Evolutionary conservation across 2,797 vertebrate genomes (phyloP), one percentile per base, ranked within the genome.

Genomic region (Crax fasciolata): DNA sequence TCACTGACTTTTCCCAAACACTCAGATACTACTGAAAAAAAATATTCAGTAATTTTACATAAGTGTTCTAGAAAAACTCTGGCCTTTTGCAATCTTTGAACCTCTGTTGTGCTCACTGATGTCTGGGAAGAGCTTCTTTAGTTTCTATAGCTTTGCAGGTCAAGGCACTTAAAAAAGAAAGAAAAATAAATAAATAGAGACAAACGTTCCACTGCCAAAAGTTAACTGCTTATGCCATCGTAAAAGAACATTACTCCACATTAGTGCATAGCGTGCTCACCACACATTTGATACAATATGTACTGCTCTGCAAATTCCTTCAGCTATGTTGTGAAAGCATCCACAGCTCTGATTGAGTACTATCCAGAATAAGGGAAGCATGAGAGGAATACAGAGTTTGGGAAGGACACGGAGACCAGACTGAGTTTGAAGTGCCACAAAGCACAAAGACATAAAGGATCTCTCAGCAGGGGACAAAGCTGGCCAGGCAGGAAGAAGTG

Each of bases 181-280:
- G 11, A 84, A 54, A 81, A 93, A 43, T 0, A n/a, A 57, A 57
- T 43, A 43, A 43, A 43, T 57, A 59, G 54, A 66, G 70, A 32
- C 18, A 68, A 57, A 75, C 27, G 30, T 10, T 17, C 25, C 35
- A 3, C 5, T 13, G 38, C 3, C 27, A 18, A 1, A 82, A 90
- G 41, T 18, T 25, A 68, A 63, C 24, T 27, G 13, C 51, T 70
- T 61, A 21, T 11, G 16, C 35, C 83, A 27, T 21, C 51, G n/a
- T 5, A 19, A 43, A 30, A 57, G 27, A 74, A 27, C 15, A 30
- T 6, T 9, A 55, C 48, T 6, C 3, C 20, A 38, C 7, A 4
- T 14, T 16, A 11, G 20, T 23, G 44, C 32, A 11, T 3, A 5
- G 14, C 0, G 4, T 6, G 41, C 32, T 39, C 39, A 30, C 3